Evolutionary conservation across 2,888 invertebrate species (phyloP).

Genomic region (Oligia latruncula): DNA sequence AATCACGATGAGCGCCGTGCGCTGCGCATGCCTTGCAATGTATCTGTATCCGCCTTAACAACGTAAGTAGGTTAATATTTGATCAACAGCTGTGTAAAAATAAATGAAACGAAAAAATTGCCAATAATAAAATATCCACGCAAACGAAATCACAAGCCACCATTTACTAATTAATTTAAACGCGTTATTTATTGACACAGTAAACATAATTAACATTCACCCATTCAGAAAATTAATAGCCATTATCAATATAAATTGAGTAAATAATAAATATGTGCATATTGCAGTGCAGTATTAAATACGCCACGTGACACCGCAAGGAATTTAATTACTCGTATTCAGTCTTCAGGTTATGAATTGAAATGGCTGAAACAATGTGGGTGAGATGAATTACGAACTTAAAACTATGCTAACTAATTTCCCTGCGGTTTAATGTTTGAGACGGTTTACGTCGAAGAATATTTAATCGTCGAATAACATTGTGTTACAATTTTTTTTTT

Average conservation of each 20-base stretch:
- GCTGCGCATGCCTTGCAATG: too few relatives aligned
- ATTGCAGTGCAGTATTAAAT: constrained; percentile 46
- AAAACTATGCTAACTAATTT: constrained; percentile 2
- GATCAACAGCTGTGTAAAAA: background rate
- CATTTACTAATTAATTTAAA: background rate
- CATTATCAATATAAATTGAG: constrained; percentile 5
- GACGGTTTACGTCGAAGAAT: background rate
- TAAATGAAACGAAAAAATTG: background rate
- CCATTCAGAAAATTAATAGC: constrained; percentile 3
- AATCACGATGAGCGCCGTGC: too few relatives aligned
- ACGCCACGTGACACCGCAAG: constrained; percentile 33
- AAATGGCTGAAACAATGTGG: constrained; percentile 48
- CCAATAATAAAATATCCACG: background rate
- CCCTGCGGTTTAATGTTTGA: constrained; percentile 11
- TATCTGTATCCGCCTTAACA: too few relatives aligned
- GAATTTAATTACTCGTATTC: constrained; percentile 57
- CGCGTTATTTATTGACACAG: constrained; percentile 5
- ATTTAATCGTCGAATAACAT: background rate
- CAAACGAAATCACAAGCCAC: background rate
- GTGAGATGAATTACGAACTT: constrained; percentile 23
- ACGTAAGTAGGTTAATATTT: background rate
- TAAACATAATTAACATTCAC: constrained; percentile 51
- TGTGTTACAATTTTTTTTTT: background rate
- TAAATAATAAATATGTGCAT: constrained; percentile 24
- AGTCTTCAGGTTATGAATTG: constrained; percentile 37